phyloP scores from a whole-genome alignment of 2,888 invertebrate species.

The Theretra japonica region DNA sequence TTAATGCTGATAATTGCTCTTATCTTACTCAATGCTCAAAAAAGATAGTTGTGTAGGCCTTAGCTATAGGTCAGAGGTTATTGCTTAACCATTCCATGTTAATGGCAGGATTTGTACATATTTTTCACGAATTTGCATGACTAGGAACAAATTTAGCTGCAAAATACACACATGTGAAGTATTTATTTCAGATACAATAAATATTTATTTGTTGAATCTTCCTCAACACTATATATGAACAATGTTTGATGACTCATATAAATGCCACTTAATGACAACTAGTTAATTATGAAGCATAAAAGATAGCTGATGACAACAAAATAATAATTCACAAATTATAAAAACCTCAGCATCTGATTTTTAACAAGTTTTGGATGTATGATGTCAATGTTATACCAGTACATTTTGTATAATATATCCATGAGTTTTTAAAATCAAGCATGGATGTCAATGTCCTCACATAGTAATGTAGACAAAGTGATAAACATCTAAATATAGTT shows the following conservation, averaged over 20 bases:
- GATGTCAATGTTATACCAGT: not conserved
- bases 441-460: too few species aligned
- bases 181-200: slow-evolving; percentile 15
- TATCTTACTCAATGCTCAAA: not conserved
- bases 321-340: not conserved
- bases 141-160: not conserved
- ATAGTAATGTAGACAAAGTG: too few species aligned
- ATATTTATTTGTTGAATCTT: slow-evolving; percentile 11
- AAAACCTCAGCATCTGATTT: not conserved
- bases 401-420: not conserved
- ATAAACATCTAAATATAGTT: too few species aligned
- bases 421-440: too few species aligned
- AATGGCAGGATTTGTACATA: not conserved
- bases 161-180: not conserved
- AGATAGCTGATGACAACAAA: not conserved
- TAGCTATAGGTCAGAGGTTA: not conserved
- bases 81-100: not conserved
- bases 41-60: not conserved
- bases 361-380: not conserved
- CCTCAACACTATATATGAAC: not conserved
- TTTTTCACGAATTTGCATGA: not conserved
- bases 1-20: not conserved
- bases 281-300: not conserved
- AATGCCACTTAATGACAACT: not conserved
- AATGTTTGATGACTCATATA: slow-evolving; percentile 18